Evolutionary conservation across 2,797 vertebrate genomes (phyloP), one percentile per base, ranked within the genome.

Genomic region (Coendou prehensilis): DNA sequence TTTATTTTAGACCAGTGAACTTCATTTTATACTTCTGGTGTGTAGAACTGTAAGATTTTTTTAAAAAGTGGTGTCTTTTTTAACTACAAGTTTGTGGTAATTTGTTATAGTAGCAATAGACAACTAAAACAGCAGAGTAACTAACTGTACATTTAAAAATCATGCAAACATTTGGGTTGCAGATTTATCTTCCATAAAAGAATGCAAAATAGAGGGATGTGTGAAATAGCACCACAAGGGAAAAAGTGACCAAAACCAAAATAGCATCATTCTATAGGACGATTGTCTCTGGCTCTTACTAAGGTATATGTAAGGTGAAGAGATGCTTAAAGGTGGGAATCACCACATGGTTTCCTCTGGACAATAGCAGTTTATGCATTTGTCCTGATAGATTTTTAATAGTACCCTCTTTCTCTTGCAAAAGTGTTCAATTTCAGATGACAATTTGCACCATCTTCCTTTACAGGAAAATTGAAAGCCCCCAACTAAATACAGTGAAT

Each of bases 141-240:
- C 18, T 10, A 50, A 41, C 18, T 57, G 41, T 8, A 30, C n/a
- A 10, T 81, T 67, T 41, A 81, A 84, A 71, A 73, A 18, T 56
- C 67, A n/a, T 14, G 9, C 4, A 91, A 26, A 79, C 22, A 7
- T 82, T 84, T 30, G 9, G 13, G 64, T 8, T 28, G 15, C 6
- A 69, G 50, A 59, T 11, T 41, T 67, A 33, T 89, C n/a, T 69
- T 63, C 37, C n/a, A 0, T 30, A 52, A 45, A 63, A 57, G 86
- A 87, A 15, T 4, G 0, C 18, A 6, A 8, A 41, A 14, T 23
- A 13, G 50, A 59, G 57, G 28, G 22, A 14, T 0, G 0, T 30
- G 23, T 4, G 23, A 54, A 67, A 10, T 6, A 37, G 4, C 5
- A 1, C 9, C 26, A 67, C 17, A 91, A 15, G 79, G 82, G 78